These are phyloP conservation scores for Oligia latruncula DNA, from an alignment of 2,888 invertebrate genomes.

Conservation along the genomic window DNA sequence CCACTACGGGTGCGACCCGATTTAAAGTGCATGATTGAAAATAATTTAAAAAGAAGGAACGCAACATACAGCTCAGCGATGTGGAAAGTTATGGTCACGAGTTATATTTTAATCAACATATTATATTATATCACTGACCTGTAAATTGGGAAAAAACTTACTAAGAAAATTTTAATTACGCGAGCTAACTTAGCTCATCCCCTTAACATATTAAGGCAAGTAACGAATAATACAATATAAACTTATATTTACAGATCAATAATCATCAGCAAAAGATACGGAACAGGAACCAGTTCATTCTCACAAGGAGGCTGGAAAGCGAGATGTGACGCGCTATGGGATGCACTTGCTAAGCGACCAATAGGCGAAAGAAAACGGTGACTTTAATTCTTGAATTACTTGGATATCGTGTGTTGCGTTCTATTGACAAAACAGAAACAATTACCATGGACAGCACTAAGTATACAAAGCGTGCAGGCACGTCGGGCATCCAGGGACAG, in stretches of 20 bases:
- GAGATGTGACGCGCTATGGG: not conserved
- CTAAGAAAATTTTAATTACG: not conserved
- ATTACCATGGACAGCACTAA: not conserved
- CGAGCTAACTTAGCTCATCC: not conserved
- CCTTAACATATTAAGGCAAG: not conserved
- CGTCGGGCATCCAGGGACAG: slow-evolving; percentile 61
- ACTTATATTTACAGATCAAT: slow-evolving; percentile 11
- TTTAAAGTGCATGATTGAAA: not conserved
- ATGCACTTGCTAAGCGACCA: not conserved
- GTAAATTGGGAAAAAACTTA: not conserved
- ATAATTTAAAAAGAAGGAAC: not conserved
- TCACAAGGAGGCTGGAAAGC: not conserved
- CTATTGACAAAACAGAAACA: not conserved
- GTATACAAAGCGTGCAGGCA: slow-evolving; percentile 47
- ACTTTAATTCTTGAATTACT: not conserved
- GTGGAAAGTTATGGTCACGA: not conserved
- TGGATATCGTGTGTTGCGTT: not conserved
- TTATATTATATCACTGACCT: not conserved
- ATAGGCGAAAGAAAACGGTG: not conserved
- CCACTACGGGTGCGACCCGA: not conserved
- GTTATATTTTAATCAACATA: not conserved
- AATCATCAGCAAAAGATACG: not conserved
- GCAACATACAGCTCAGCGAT: not conserved
- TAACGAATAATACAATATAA: not conserved
- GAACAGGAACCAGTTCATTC: not conserved